These are phyloP conservation scores for Sarcophilus harrisii DNA, from an alignment of 2,797 vertebrate genomes.

Conservation along the genomic window DNA sequence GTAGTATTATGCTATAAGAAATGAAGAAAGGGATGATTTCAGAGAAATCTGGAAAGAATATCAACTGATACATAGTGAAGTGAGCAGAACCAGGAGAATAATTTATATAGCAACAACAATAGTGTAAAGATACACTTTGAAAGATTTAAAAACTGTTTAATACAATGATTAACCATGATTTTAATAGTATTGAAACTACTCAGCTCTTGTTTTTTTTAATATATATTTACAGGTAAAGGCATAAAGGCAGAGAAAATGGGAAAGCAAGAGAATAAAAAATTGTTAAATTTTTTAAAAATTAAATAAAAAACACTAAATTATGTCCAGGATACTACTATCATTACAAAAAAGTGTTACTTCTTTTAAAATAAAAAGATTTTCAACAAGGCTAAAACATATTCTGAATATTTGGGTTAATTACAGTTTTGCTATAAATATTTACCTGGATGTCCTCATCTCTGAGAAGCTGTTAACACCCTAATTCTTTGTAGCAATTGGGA, in stretches of 20 bases:
- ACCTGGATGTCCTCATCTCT: slow-evolving; percentile 71
- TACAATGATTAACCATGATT: neutral
- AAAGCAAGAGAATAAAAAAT: neutral
- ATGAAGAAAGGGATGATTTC: neutral
- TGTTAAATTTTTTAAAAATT: neutral
- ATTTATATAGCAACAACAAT: neutral
- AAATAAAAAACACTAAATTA: neutral
- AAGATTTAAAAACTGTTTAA: neutral
- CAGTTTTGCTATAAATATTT: slow-evolving; percentile 66
- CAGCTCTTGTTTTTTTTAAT: neutral
- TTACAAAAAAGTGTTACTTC: slow-evolving; percentile 64
- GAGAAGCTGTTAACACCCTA: slow-evolving; percentile 75
- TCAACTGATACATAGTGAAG: neutral
- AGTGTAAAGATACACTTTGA: neutral
- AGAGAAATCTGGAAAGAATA: neutral
- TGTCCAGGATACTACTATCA: slow-evolving; percentile 14
- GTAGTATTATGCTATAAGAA: neutral
- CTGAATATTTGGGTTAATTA: slow-evolving; percentile 77
- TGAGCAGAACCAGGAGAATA: neutral
- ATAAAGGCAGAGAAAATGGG: neutral
- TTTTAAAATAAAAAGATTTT: slow-evolving; percentile 64
- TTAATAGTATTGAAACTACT: neutral
- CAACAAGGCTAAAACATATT: slow-evolving; percentile 62
- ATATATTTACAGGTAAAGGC: neutral
- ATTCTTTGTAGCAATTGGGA: slow-evolving; percentile 78